Evolutionary conservation across 1,140 invertebrate genomes (phyloP), one percentile per base, ranked within the genome.

Genomic region (Globodera rostochiensis): DNA sequence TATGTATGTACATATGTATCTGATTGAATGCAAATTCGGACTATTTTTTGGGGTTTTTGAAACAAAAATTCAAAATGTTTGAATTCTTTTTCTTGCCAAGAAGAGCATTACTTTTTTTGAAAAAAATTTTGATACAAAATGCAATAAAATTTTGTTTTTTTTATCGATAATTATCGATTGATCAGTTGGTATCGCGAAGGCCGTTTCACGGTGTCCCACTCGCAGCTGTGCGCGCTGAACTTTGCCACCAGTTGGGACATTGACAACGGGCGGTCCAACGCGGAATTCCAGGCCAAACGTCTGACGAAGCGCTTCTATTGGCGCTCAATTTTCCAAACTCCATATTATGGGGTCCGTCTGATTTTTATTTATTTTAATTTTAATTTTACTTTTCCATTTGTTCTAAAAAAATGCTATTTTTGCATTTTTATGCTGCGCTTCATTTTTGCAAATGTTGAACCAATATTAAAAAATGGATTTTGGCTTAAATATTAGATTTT

Each of bases 111-210:
- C 25, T 36, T 36, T 36, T 36, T 36, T 36, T 36, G 25, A 2
- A 36, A 36, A 36, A 36, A 36, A 36, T 36, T 36, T 36, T 2
- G n/a, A 36, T 36, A 36, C 25, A 36, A 36, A 36, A 36, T 36
- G 25, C 2, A 36, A 36, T 36, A 36, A 36, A 36, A 36, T 36
- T 25, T 25, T 25, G 36, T 36, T 36, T 36, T 36, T 36, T 0
- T 1, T 36, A 36, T 36, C 2, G 3, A 36, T 36, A 36, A 36
- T 36, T 36, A 36, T 36, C 36, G 36, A 36, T 36, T 36, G 36
- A 36, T 96, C 50, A 81, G 74, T 36, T 80, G 81, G 81, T 82
- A 82, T 80, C 78, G 78, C 46, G 81, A 82, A 64, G 78, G 78
- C n/a, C 60, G 81, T 21, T 82, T 82, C 74, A 64, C 21, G 9